Base-by-base conservation (phyloP, 2,113 vertebrate species). In the Pithys albifrons region DNA sequence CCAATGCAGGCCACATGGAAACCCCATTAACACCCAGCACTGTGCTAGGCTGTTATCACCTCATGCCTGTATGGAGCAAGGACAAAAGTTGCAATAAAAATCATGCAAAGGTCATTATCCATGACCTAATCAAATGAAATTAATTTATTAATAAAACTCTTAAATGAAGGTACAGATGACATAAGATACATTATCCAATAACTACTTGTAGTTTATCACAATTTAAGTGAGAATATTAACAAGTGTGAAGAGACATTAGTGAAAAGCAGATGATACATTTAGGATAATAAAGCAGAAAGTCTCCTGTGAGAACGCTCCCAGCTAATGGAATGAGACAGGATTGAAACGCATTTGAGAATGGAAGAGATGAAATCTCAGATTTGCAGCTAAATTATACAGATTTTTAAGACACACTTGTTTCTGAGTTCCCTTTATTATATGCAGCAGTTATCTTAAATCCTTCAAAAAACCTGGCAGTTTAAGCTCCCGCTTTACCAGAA, bases 1-100 rank as follows among this genome's bases (percentile, higher is more conserved):
- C 41, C 41, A 43, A 43, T 43, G 4, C 0, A 0, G 41, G 37
- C 13, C 1, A 0, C 3, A 10, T 3, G 15, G 29, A 4, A 3
- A 35, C 23, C 28, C 54, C 27, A 35, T 29, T 54, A 31, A n/a
- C 17, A 2, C 31, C 19, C 71, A 79, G 19, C 51, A 20, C 62
- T 16, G n/a, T 0, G 4, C 27, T 45, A 48, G 3, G 10, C 0
- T 2, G 11, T 4, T 67, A 29, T 35, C 39, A 31, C 27, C 52
- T 46, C 28, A 3, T 28, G 29, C 27, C 54, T 24, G 3, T 19
- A n/a, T 17, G 20, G 33, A 48, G 16, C 12, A 65, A 69, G 0
- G 6, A 11, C 12, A 29, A 73, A 54, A 73, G 51, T 12, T 88
- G 57, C n/a, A 78, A 37, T 20, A 17, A 55, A 76, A 86, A n/a